These are phyloP conservation scores for Scolanthus callimorphus DNA, from an alignment of 92 coral and sea anemone species.

Conservation along the genomic window DNA sequence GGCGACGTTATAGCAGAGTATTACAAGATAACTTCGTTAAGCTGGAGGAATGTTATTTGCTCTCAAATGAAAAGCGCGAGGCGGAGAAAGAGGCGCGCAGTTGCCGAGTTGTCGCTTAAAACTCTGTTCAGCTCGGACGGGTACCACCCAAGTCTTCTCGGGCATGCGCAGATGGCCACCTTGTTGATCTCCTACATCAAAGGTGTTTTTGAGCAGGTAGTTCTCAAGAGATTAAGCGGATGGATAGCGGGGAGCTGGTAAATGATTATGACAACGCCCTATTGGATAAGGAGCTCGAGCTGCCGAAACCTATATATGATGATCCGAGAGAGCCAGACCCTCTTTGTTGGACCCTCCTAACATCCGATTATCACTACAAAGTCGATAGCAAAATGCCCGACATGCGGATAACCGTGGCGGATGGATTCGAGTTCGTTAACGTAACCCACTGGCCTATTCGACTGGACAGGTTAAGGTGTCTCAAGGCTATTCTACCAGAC, in stretches of 20 bases:
- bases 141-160: constrained; percentile 90
- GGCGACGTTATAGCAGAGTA: constrained; percentile 74
- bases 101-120: constrained; percentile 20
- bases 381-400: constrained; percentile 63
- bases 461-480: constrained; percentile 83
- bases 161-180: constrained; percentile 93
- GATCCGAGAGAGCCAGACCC: constrained; percentile 70
- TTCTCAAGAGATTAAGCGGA: constrained; percentile 40
- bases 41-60: constrained; percentile 95
- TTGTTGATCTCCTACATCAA: constrained; percentile 78
- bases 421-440: constrained; percentile 73
- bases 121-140: constrained; percentile 91
- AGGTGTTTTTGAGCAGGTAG: constrained; percentile 78
- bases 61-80: constrained; percentile 39
- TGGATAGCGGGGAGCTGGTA: constrained; percentile 1
- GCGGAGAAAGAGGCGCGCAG: constrained; percentile 11
- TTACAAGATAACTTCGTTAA: constrained; percentile 82
- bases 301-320: constrained; percentile 73
- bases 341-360: constrained; percentile 90
- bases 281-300: constrained; percentile 1
- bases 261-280: constrained; percentile 1
- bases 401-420: constrained; percentile 66
- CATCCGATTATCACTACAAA: constrained; percentile 67
- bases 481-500: constrained; percentile 68
- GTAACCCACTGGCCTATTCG: constrained; percentile 91